These are phyloP conservation scores for Peromyscus californicus DNA, from an alignment of 2,113 vertebrate genomes.

Conservation along the genomic window DNA sequence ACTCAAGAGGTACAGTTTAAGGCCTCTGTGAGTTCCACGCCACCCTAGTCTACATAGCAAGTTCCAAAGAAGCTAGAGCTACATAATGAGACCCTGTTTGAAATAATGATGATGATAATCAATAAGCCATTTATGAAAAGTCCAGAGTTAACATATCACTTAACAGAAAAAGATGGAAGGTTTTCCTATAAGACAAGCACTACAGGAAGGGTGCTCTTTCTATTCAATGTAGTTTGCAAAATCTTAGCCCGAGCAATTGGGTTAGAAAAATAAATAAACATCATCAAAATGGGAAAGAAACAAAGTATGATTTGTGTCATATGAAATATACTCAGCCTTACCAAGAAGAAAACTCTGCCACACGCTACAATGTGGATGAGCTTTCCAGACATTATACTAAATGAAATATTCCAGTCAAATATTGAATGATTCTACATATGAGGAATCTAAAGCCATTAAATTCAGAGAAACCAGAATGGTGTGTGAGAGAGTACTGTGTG, in stretches of 20 bases:
- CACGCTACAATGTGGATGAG: not conserved
- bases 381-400: not conserved
- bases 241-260: not conserved
- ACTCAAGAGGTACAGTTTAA: not conserved
- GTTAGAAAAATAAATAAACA: not conserved
- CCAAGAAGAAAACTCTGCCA: conserved; percentile 3
- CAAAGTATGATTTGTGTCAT: not conserved
- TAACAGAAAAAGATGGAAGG: not conserved
- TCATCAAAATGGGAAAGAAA: not conserved
- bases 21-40: not conserved
- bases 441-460: not conserved
- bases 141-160: not conserved
- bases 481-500: not conserved
- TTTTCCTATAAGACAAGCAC: not conserved
- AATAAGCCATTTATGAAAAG: not conserved
- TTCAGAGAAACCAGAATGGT: conserved; percentile 30
- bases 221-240: not conserved
- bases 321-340: not conserved
- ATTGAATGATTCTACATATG: not conserved
- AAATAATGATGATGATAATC: not conserved
- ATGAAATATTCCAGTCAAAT: not conserved
- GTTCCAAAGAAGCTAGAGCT: not conserved
- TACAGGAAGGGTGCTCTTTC: not conserved
- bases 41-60: not conserved
- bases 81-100: not conserved